Evolutionary conservation across 1,140 invertebrate species (phyloP).

Genomic region (Zaprionus taronus): DNA sequence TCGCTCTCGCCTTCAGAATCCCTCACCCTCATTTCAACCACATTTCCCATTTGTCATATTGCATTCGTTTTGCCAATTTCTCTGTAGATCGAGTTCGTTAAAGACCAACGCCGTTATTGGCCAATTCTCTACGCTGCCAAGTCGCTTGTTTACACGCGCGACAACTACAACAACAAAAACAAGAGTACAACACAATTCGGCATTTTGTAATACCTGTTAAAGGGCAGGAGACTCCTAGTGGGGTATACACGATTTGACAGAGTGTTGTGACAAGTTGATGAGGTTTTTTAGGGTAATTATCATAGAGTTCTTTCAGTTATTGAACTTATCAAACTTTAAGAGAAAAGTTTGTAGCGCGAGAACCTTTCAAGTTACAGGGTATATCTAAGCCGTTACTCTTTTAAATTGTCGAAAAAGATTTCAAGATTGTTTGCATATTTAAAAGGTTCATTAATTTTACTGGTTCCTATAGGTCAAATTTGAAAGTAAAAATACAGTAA

Average conservation of each 20-base stretch:
- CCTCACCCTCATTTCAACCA: not conserved
- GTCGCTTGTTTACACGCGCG: constrained; percentile 26
- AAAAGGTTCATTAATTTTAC: not conserved
- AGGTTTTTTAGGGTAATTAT: accelerated
- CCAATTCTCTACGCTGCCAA: constrained; percentile 5
- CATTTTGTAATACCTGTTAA: not conserved
- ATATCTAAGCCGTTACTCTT: not conserved
- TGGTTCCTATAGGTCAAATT: not conserved
- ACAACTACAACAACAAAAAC: constrained; percentile 4
- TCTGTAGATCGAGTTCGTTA: constrained; percentile 10
- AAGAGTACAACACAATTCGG: constrained; percentile 3
- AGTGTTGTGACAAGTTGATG: not conserved
- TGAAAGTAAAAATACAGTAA: not conserved
- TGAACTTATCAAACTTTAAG: not conserved
- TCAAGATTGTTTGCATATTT: not conserved
- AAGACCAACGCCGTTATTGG: constrained; percentile 8
- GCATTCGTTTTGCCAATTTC: constrained; percentile 39
- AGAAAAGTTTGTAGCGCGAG: not conserved
- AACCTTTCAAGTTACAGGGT: not conserved
- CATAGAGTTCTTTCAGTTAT: not conserved
- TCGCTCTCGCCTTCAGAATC: not conserved
- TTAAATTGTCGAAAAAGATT: too few relatives aligned
- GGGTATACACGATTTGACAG: not conserved
- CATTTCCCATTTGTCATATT: constrained; percentile 28
- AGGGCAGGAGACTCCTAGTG: not conserved